Base-by-base conservation (phyloP, 2,888 invertebrate species). In the Mythimna albipuncta region DNA sequence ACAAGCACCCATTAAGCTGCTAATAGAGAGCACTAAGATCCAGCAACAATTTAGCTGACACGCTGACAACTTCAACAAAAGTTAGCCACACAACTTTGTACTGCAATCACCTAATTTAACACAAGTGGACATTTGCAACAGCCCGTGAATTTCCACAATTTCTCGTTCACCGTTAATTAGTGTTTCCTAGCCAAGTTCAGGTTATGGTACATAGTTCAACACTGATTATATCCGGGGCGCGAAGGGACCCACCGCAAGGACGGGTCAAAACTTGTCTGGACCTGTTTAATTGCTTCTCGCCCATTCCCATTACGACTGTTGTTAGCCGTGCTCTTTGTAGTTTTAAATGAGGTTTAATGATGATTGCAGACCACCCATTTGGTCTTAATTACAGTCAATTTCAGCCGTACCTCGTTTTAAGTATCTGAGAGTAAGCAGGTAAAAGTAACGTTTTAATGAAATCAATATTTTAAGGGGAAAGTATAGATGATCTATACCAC, bases 141-240 rank as follows among this genome's bases (percentile, higher is more conserved):
- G 59, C 64, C 52, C 62, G 59, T 73, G 75, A 77, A 79, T 79
- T 83, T 77, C 73, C 74, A 72, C 81, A 78, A 81, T 64, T 78
- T 72, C 69, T 81, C 79, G 77, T 79, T 85, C 75, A 69, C 78
- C 76, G 77, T 86, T 86, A 85, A 85, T 85, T 85, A 86, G 83
- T 79, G 78, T 74, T 76, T 74, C 69, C 69, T 69, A 79, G 81
- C 72, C 67, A 72, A 87, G 72, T 86, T 75, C 52, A 77, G 84
- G 77, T 84, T 71, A 75, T 73, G 32, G 64, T 75, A 85, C 85
- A 83, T 85, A 88, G 90, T 87, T 86, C 84, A 86, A 88, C 89
- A 87, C 89, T 90, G 92, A 92, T 92, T 92, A 91, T 90, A 88
- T 84, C 83, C 86, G 88, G 79, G 86, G 89, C 85, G 85, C 72